Conservation (phyloP, 2,113 vertebrate genomes). For the Pelvicachromis taeniatus region DNA sequence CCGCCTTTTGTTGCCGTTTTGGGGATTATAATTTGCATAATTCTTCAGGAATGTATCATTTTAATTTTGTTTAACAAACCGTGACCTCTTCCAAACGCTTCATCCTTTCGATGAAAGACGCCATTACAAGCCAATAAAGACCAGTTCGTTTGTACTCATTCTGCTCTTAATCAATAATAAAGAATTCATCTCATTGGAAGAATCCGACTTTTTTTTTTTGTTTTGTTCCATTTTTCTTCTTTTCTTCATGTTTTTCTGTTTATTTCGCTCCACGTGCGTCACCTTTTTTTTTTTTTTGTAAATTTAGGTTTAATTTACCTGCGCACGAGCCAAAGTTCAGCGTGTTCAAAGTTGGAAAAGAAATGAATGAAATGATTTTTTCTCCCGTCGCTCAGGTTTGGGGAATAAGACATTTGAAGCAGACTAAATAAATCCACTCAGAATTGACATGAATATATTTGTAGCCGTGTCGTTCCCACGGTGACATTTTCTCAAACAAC, state of each 20-base stretch:
- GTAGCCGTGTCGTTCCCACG: too few species aligned
- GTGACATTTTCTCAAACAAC: not conserved
- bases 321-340: not conserved
- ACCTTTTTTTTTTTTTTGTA: fast-evolving
- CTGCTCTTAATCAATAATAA: constrained; percentile 47
- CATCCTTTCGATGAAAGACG: constrained; percentile 34
- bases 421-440: not conserved
- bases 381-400: not conserved
- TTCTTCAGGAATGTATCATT: constrained; percentile 69
- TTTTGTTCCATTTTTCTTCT: not conserved
- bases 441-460: too few species aligned
- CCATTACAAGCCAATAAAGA: constrained; percentile 56
- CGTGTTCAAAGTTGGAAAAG: not conserved
- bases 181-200: constrained; percentile 22
- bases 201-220: not conserved
- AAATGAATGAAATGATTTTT: not conserved
- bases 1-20: constrained; percentile 58
- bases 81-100: constrained; percentile 51
- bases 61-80: constrained; percentile 65
- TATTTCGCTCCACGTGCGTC: not conserved
- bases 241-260: not conserved
- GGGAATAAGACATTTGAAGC: not conserved
- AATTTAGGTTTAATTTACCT: not conserved
- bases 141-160: constrained; percentile 35
- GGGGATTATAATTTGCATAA: constrained; percentile 70